phyloP scores from a whole-genome alignment of 1,140 invertebrate genomes.

The Drosophila fuyamai region DNA sequence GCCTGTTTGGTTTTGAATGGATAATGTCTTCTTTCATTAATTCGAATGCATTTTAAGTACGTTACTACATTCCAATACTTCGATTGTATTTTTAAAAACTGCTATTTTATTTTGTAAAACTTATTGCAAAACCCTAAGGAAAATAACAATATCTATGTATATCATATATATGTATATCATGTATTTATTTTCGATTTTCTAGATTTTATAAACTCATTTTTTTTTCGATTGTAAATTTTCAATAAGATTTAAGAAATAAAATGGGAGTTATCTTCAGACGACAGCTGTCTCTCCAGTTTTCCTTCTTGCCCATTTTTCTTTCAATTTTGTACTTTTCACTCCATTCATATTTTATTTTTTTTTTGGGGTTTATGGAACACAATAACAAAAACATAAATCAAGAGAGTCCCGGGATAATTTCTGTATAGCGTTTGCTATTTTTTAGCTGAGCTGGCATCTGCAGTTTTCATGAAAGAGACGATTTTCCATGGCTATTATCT shows the following conservation, averaged over 20 bases:
- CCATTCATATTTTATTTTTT: constrained; percentile 5
- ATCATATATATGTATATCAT: too few relatives aligned
- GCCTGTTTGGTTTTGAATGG: too few relatives aligned
- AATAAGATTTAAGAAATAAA: constrained; percentile 43
- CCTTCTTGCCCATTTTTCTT: constrained; percentile 5
- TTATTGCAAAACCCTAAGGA: too few relatives aligned
- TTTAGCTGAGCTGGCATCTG: constrained; percentile 66
- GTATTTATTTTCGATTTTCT: neutral
- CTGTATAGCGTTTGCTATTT: constrained; percentile 38
- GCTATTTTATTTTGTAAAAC: too few relatives aligned
- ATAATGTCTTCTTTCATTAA: too few relatives aligned
- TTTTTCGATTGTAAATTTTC: constrained; percentile 5
- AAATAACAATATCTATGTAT: too few relatives aligned
- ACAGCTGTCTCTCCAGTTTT: constrained; percentile 41
- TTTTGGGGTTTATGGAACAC: constrained; percentile 61
- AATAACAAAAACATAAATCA: constrained; percentile 82
- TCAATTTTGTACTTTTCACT: constrained; percentile 25
- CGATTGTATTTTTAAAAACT: too few relatives aligned
- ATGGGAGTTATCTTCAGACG: constrained; percentile 51
- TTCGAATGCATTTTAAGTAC: too few relatives aligned
- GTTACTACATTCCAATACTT: too few relatives aligned
- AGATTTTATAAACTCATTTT: neutral
- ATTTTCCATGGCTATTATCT: constrained; percentile 59
- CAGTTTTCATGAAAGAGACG: constrained; percentile 57
- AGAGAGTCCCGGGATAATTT: constrained; percentile 62